Percentiles rank a stretch among this genome's conserved stretches.
These are phyloP conservation scores for Desmodus rotundus DNA, from an alignment of 2,113 vertebrate genomes.

Conservation along the genomic window DNA sequence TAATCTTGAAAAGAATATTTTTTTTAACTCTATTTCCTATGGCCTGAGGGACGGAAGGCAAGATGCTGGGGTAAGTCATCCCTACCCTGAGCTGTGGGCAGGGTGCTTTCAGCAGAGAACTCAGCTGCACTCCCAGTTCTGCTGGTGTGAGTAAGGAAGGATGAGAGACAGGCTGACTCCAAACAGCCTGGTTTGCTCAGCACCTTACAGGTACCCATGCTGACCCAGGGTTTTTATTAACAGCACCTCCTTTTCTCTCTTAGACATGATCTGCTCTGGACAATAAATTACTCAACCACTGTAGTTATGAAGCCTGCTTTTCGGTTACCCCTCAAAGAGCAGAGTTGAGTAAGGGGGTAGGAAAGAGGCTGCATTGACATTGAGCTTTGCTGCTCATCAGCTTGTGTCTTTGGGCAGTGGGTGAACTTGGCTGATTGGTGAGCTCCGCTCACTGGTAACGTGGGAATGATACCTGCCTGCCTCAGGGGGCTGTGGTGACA, in stretches of 20 bases:
- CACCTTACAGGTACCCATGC: background rate
- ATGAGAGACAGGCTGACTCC: background rate
- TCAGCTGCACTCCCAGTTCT: background rate
- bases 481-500: background rate
- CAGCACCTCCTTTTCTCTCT: background rate
- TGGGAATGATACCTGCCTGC: background rate
- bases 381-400: background rate
- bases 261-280: background rate
- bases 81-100: background rate
- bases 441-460: background rate
- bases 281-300: background rate
- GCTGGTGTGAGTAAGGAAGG: no score
- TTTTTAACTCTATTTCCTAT: background rate
- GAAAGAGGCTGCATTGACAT: background rate
- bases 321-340: background rate
- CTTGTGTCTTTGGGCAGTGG: background rate
- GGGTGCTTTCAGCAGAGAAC: no score
- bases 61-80: background rate
- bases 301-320: background rate
- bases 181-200: background rate
- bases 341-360: background rate
- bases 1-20: background rate
- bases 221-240: background rate
- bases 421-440: background rate
- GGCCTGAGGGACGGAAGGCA: background rate